Base-by-base conservation (phyloP, 1,140 invertebrate genomes). In the Telenomus remus region DNA sequence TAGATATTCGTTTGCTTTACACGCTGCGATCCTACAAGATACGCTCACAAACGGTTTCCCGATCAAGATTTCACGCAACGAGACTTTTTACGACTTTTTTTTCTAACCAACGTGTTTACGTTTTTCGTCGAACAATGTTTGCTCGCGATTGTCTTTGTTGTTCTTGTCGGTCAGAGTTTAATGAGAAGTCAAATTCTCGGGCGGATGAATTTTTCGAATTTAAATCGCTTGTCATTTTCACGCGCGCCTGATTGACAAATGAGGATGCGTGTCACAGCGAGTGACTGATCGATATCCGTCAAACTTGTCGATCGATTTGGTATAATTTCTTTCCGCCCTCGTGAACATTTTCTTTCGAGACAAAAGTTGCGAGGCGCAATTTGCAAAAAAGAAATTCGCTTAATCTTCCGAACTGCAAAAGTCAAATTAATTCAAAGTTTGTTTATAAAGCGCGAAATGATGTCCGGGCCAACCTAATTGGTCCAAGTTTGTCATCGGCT, bases 201-300 rank as follows among this genome's bases (percentile, higher is more conserved):
- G 60, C 43, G 55, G 54, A 71, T 71, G 63, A 34, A 71, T 61
- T 63, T 71, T 63, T 71, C 57, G 63, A 71, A 71, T 73, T 65
- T 73, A 73, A 74, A 74, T 66, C 61, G 56, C 63, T 55, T 66
- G 71, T 66, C 71, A 61, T 60, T 74, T 61, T 74, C 71, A 74
- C 60, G 61, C 63, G 61, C 50, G 44, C 46, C 44, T 74, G 61
- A 65, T 56, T 61, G 71, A 66, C 71, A 66, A 74, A 74, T 33
- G 71, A 74, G 71, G 34, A 56, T 51, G 56, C 63, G 56, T 74
- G 63, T 61, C 63, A 50, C 42, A 66, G 71, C 65, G 63, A 68
- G 46, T 59, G 63, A 61, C 48, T 74, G 63, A 74, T 74, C 56
- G 71, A 74, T 60, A 33, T 43, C 37, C 35, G 39, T 35, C 46